Base-by-base conservation (phyloP, 1,140 invertebrate genomes). In the Brachionus angularis region DNA sequence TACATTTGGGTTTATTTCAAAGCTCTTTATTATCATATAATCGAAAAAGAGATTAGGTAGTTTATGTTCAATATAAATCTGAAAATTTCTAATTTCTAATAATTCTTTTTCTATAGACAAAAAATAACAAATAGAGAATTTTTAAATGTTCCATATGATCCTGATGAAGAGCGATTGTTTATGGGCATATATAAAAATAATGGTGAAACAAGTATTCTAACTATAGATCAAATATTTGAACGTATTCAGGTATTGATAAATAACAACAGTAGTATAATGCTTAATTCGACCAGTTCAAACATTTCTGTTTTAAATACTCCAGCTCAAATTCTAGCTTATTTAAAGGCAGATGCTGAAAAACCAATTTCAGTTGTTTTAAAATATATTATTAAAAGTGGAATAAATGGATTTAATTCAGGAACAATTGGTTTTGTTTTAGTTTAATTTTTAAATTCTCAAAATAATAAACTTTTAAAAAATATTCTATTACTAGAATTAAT, bases 1-100 rank as follows among this genome's bases (percentile, higher is more conserved):
- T 83, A 88, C 64, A 79, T 96, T 10, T 96, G 93, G 93, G 89
- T 90, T 8, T 88, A 92, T 78, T 84, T 91, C 73, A 88, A 87
- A 76, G 85, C 87, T 0, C 85, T 91, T 74, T 86, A 95, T 71
- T 92, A 96, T 79, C 86, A 89, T 14, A 84, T 86, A 72, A 90
- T 95, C 1, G 93, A 96, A 76, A 83, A 85, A 72, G 87, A 89
- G 79, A 77, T 89, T 33, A 55, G 47, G 55, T 47, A 58, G 62
- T 34, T 42, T 39, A 29, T 23, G 31, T 21, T 31, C 7, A 58
- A 5, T 36, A 39, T 39, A 39, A 12, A 21, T 29, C 12, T 16
- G 14, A n/a, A 14, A 3, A 21, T 62, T 72, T 27, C 14, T 14
- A 7, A 0, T 14, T 18, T 16, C 29, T 31, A 12, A n/a, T 23